A percentile compares a stretch with the other conserved stretches of the same genome.
Evolutionary conservation across 2,888 invertebrate species (phyloP).

Genomic region (Brachycybe producta): DNA sequence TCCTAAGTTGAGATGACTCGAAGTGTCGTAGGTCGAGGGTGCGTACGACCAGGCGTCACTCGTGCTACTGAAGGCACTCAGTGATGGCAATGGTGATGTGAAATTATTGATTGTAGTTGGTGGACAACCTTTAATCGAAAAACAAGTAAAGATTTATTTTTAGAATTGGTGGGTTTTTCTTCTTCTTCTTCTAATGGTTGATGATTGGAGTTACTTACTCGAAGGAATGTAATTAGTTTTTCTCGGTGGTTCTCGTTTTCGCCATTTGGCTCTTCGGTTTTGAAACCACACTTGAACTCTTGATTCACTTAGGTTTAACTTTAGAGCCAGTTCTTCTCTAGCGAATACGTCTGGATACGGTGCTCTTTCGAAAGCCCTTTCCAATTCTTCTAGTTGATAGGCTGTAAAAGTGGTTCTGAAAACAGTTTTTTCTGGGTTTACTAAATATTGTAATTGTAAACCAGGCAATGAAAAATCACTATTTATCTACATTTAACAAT

Average conservation of each 20-base stretch:
- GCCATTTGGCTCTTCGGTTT: slow-evolving; percentile 85
- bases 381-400: slow-evolving; percentile 83
- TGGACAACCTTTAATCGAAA: slow-evolving; percentile 10
- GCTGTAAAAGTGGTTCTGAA: slow-evolving; percentile 89
- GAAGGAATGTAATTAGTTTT: slow-evolving; percentile 44
- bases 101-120: slow-evolving; percentile 14
- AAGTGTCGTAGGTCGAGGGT: slow-evolving; percentile 16
- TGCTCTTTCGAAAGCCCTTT: slow-evolving; percentile 84
- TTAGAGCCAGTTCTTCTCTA: slow-evolving; percentile 79
- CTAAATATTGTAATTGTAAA: slow-evolving; percentile 19
- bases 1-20: slow-evolving; percentile 12
- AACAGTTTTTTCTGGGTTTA: no score
- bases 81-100: slow-evolving; percentile 16
- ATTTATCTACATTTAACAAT: no score
- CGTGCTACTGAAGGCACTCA: slow-evolving; percentile 16
- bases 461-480: background rate
- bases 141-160: background rate
- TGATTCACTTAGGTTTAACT: slow-evolving; percentile 72
- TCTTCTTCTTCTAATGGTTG: no score
- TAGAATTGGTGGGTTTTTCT: no score
- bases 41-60: slow-evolving; percentile 18
- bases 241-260: slow-evolving; percentile 82
- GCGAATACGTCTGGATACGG: slow-evolving; percentile 95
- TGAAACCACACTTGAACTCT: slow-evolving; percentile 65
- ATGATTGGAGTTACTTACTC: slow-evolving; percentile 2